Percentiles rank a stretch among this genome's conserved stretches.
Conservation (phyloP, 2,113 vertebrate species). For the Delphinus delphis region DNA sequence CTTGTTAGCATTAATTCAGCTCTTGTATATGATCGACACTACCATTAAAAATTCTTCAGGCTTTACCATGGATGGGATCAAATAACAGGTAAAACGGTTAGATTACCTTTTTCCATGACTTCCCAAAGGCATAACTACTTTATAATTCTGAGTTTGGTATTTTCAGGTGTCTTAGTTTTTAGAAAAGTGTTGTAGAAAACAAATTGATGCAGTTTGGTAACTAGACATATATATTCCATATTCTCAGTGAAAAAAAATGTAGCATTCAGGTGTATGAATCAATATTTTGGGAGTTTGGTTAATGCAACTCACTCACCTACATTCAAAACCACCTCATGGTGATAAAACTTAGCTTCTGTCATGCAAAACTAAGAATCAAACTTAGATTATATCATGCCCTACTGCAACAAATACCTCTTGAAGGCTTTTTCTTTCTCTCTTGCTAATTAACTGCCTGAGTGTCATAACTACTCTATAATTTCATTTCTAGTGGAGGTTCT, state of each 20-base stretch:
- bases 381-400: neutral
- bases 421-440: neutral
- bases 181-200: neutral
- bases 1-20: neutral
- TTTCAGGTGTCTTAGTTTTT: neutral
- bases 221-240: neutral
- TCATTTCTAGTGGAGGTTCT: neutral
- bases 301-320: neutral
- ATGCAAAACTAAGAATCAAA: neutral
- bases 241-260: neutral
- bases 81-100: neutral
- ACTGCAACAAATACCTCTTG: neutral
- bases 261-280: neutral
- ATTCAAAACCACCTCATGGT: neutral
- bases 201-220: neutral
- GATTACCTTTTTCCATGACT: neutral
- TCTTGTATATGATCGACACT: neutral
- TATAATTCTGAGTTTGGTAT: neutral
- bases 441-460: neutral
- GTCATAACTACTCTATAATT: neutral
- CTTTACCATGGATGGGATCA: neutral
- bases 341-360: neutral
- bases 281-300: neutral
- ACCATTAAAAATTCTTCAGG: neutral
- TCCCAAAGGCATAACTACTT: neutral